Conservation (phyloP, 1,140 invertebrate species). For the Patella vulgata region DNA sequence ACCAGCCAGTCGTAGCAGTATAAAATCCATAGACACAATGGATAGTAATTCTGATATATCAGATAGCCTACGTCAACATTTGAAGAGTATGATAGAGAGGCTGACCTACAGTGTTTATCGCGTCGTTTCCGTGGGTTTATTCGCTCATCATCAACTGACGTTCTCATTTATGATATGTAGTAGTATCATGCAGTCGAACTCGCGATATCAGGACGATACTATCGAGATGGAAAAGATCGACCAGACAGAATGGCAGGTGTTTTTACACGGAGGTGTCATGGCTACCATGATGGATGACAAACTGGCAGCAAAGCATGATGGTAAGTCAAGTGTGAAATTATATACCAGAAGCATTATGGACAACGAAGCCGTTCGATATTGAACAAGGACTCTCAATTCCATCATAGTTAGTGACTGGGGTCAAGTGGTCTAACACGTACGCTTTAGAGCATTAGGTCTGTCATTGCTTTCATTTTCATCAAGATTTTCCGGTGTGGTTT, state of each 20-base stretch:
- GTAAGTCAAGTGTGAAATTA: slow-evolving; percentile 34
- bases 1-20: slow-evolving; percentile 30
- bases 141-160: slow-evolving; percentile 62
- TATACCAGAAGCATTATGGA: too few relatives aligned
- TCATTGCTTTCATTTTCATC: too few relatives aligned
- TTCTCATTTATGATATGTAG: slow-evolving; percentile 64
- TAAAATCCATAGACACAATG: not conserved
- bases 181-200: slow-evolving; percentile 58
- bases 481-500: too few relatives aligned
- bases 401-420: too few relatives aligned
- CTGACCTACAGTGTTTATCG: slow-evolving; percentile 61
- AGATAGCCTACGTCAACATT: slow-evolving; percentile 47
- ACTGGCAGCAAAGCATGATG: slow-evolving; percentile 45
- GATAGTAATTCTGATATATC: not conserved
- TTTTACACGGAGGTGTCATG: slow-evolving; percentile 61
- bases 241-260: slow-evolving; percentile 59
- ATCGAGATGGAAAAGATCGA: slow-evolving; percentile 40
- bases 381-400: too few relatives aligned
- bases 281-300: slow-evolving; percentile 59
- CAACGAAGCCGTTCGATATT: too few relatives aligned
- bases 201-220: slow-evolving; percentile 37
- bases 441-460: too few relatives aligned
- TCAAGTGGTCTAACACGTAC: too few relatives aligned
- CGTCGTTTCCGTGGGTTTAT: slow-evolving; percentile 63
- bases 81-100: slow-evolving; percentile 56